Conservation (phyloP, 2,113 vertebrate genomes). For the Anguilla rostrata region DNA sequence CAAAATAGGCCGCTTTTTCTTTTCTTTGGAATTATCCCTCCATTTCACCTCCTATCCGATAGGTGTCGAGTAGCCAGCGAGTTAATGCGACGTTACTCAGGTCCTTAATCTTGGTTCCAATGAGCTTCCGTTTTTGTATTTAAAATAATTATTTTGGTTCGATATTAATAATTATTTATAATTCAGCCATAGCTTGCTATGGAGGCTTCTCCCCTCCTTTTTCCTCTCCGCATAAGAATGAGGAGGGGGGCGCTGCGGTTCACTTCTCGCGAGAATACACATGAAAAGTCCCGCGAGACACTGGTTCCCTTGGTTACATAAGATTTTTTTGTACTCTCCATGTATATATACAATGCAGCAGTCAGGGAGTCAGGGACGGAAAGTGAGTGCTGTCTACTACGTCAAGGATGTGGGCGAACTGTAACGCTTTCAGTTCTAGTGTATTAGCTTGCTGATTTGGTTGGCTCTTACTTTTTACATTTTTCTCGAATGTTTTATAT, state of each 20-base stretch:
- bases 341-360: neutral
- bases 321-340: conserved; percentile 13
- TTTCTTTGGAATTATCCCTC: conserved; percentile 48
- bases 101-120: conserved; percentile 14
- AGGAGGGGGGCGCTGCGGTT: conserved; percentile 64
- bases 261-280: conserved; percentile 65
- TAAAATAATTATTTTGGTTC: conserved; percentile 17
- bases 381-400: neutral
- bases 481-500: too few species aligned
- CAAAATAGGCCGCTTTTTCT: conserved; percentile 65
- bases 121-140: conserved; percentile 1
- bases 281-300: conserved; percentile 24
- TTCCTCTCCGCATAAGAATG: conserved; percentile 48
- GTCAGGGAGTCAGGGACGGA: neutral
- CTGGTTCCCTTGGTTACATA: conserved; percentile 43
- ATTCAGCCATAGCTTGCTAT: conserved; percentile 63
- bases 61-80: conserved; percentile 18
- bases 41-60: conserved; percentile 29
- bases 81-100: neutral
- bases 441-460: neutral
- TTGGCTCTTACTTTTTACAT: neutral
- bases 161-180: conserved; percentile 52
- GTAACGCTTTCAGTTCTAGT: neutral
- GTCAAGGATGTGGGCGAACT: neutral
- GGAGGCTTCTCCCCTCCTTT: conserved; percentile 56